Base-by-base conservation (phyloP, 1,140 invertebrate species). In the Drosophila willistoni region DNA sequence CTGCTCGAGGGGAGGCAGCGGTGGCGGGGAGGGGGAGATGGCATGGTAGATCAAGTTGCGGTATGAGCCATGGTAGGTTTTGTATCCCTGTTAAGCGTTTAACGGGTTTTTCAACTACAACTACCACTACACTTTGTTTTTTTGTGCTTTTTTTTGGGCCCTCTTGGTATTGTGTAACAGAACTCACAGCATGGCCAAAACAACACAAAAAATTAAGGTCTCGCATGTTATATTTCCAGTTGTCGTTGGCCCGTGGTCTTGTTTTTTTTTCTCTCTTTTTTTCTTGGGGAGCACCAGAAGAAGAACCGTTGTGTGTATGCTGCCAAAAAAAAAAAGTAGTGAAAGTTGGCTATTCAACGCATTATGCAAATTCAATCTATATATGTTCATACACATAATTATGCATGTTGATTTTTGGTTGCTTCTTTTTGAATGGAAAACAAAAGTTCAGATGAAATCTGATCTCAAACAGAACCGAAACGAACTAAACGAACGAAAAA, bases 141-240 rank as follows among this genome's bases (percentile, higher is more conserved):
- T n/a, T n/a, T n/a, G n/a, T n/a, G n/a, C n/a, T 51, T 51, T 61
- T 17, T 56, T 29, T 47, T 42, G 66, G 68, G 41, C 77, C 76
- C 89, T 89, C 79, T 80, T 90, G 85, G 65, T 84, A 89, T 89
- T 89, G 84, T 89, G 84, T 89, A 89, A 89, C 84, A 89, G 84
- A 89, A 89, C 84, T 65, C 77, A 51, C 44, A 83, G 68, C 62
- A 71, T 75, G 79, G 69, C 79, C 56, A 72, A 68, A 57, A 62
- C 56, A 66, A 54, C 44, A 72, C 67, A 60, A 71, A 57, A 77
- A 76, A 78, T 76, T 61, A 68, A 71, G 83, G 82, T 87, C 82
- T 85, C 55, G 68, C 79, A 82, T 79, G 79, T 65, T 56, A 64
- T 87, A 79, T 82, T 77, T 22, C 29, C 25, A 63, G 57, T 77